These are phyloP conservation scores for Podarcis raffonei DNA, from an alignment of 2,113 vertebrate genomes.

Conservation along the genomic window DNA sequence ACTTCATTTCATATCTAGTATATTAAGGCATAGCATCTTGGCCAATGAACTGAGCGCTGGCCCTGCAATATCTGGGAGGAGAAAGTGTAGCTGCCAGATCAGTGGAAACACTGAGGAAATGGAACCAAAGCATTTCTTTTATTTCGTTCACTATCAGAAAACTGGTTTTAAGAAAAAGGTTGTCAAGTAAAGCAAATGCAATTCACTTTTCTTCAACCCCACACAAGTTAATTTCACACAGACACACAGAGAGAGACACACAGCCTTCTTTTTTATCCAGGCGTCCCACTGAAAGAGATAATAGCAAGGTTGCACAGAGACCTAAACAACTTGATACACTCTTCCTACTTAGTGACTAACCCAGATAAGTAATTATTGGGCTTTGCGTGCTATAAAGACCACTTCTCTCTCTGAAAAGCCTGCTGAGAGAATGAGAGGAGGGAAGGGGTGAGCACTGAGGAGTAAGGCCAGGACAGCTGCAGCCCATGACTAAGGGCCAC, in stretches of 20 bases:
- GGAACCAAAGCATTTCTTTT: not conserved
- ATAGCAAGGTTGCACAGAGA: not conserved
- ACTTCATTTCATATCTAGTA: constrained; percentile 1
- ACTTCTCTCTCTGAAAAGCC: not conserved
- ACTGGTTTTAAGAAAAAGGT: not conserved
- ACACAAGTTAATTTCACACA: too few species aligned
- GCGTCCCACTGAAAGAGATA: not conserved
- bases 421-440: not conserved
- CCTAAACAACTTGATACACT: not conserved
- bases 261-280: not conserved
- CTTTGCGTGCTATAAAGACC: not conserved
- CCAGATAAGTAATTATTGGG: not conserved
- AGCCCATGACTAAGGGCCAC: not conserved
- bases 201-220: not conserved
- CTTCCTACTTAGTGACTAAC: not conserved
- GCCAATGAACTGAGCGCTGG: not conserved
- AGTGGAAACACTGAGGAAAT: not conserved
- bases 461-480: not conserved
- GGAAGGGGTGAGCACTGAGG: not conserved
- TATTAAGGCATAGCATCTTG: not conserved
- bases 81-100: not conserved
- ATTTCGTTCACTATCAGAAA: not conserved
- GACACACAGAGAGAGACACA: too few species aligned
- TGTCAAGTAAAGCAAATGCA: not conserved
- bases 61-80: constrained; percentile 15